Conservation (phyloP, 2,888 invertebrate genomes). For the Mycalesis mineus region DNA sequence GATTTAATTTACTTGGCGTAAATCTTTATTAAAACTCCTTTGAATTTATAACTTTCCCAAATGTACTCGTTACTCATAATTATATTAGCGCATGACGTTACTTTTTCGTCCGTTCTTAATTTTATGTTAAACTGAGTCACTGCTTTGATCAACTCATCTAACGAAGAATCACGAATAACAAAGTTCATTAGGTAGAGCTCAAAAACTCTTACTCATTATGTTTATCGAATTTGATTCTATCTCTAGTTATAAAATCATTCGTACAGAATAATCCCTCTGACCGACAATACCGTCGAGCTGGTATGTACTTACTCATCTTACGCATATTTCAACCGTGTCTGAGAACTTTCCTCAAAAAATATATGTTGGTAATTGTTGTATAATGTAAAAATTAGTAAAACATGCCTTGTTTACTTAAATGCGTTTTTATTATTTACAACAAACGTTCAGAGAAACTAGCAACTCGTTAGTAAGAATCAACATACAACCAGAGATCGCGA, state of each 20-base stretch:
- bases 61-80: conserved; percentile 3
- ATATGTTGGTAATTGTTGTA: no score
- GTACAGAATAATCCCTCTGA: no score
- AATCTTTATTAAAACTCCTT: conserved; percentile 10
- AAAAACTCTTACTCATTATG: no score
- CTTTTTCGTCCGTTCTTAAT: neutral
- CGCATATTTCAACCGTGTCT: no score
- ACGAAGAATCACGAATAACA: no score
- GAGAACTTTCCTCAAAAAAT: no score
- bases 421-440: conserved; percentile 6
- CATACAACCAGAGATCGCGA: conserved; percentile 23
- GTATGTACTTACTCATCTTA: neutral
- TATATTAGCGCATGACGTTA: neutral
- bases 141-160: neutral
- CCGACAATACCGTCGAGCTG: no score
- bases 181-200: no score
- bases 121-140: neutral
- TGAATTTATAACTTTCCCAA: conserved; percentile 7
- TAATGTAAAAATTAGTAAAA: neutral
- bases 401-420: neutral
- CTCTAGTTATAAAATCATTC: no score
- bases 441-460: conserved; percentile 5
- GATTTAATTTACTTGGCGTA: conserved; percentile 7
- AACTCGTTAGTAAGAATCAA: conserved; percentile 19
- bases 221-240: no score